Conservation (phyloP, 2,797 vertebrate genomes). For the Onychomys arenicola region DNA sequence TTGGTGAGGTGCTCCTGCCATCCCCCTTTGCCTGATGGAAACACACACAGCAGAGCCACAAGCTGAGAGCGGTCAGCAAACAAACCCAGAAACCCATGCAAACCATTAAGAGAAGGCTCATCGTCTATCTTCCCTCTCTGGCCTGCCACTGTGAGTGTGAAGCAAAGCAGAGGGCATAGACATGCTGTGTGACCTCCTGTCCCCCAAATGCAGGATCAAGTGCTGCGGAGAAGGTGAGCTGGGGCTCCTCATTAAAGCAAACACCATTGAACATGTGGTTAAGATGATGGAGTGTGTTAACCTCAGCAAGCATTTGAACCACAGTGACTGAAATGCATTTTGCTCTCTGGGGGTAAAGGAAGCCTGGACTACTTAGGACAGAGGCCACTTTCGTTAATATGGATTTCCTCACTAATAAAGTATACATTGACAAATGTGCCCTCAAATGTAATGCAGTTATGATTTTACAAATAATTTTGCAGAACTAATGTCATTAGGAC, state of each 20-base stretch:
- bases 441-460: no score
- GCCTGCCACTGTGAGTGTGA: conserved; percentile 42
- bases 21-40: background rate
- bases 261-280: conserved; percentile 76
- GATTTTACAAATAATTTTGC: background rate
- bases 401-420: background rate
- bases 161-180: conserved; percentile 61
- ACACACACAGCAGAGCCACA: background rate
- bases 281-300: conserved; percentile 79
- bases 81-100: conserved; percentile 69
- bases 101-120: conserved; percentile 53
- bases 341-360: conserved; percentile 56
- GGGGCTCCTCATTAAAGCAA: conserved; percentile 84
- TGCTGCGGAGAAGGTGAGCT: conserved; percentile 65
- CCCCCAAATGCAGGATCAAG: conserved; percentile 71
- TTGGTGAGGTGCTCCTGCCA: background rate
- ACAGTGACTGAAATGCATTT: conserved; percentile 63
- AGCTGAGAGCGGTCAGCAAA: conserved; percentile 21
- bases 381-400: conserved; percentile 66
- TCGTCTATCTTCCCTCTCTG: conserved; percentile 65
- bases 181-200: conserved; percentile 50
- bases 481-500: background rate
- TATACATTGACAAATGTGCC: background rate
- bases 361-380: conserved; percentile 40
- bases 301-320: conserved; percentile 73